Evolutionary conservation across 2,888 invertebrate species (phyloP), one percentile per base, ranked within the genome.

Genomic region (Vandiemenella viatica): DNA sequence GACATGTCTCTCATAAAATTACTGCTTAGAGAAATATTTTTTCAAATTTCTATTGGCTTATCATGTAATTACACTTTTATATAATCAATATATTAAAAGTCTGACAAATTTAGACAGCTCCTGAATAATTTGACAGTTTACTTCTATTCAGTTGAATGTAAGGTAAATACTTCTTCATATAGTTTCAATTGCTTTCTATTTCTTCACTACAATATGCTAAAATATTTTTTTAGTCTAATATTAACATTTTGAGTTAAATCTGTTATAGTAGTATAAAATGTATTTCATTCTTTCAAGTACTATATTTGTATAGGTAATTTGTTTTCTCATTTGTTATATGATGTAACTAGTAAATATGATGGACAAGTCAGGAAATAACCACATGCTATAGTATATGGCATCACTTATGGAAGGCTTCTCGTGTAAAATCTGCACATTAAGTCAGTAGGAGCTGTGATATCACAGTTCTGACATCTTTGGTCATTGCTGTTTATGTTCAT

Each of bases 131-230:
- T n/a, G n/a, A n/a, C n/a, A n/a, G n/a, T n/a, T n/a, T n/a, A n/a
- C n/a, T n/a, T n/a, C n/a, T n/a, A n/a, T n/a, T n/a, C n/a, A n/a
- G n/a, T n/a, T n/a, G n/a, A n/a, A n/a, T n/a, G n/a, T n/a, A n/a
- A n/a, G n/a, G n/a, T n/a, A n/a, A n/a, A n/a, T n/a, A n/a, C n/a
- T n/a, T n/a, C n/a, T n/a, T n/a, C n/a, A 42, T 22, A 26, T 20
- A 42, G n/a, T 15, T 47, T 47, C 47, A 21, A 42, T 41, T 26
- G 38, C 20, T 46, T 37, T 38, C 38, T 46, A 37, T 40, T 40
- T 38, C 19, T 46, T 32, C n/a, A n/a, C n/a, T n/a, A n/a, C n/a
- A n/a, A 41, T 38, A 44, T 48, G 19, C n/a, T 37, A 8, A 47
- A 17, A 22, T 40, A 18, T 20, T 15, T 40, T 6, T 17, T 26